Evolutionary conservation across 2,113 vertebrate species (phyloP), one percentile per base, ranked within the genome.

Genomic region (Notarius lentiginosus): DNA sequence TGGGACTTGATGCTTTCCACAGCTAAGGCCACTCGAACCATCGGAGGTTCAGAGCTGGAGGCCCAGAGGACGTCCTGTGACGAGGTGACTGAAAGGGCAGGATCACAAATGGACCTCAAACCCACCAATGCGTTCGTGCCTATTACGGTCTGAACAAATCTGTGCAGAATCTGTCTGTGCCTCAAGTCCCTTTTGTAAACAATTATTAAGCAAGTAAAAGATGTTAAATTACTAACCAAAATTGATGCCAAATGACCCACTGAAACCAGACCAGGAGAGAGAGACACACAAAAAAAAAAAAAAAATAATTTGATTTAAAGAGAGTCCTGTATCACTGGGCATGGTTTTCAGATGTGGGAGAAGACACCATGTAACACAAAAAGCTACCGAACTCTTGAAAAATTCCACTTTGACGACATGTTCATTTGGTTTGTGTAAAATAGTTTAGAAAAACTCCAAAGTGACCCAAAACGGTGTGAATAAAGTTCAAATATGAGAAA

Each of bases 1-100:
- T 91, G 92, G 88, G 94, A 94, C 87, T 55, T 18, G 77, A 55
- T 51, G 53, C n/a, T 79, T 66, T 72, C 20, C 24, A 75, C 22
- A 22, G 34, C 22, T 61, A 56, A 79, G 41, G 47, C 14, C 65
- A 73, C 61, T 55, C 12, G n/a, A 9, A n/a, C 77, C 22, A 55
- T 15, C 58, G 7, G 17, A 27, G 18, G 63, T 77, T 80, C 53
- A 68, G 41, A 20, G 27, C 61, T 15, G 1, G 60, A 15, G 49
- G 17, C 6, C 51, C 65, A n/a, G 30, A 83, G 17, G 68, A 77
- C 30, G 0, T 77, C 11, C n/a, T 27, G 27, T 17, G 4, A 34
- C 2, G 11, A 81, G 18, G 58, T 82, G 34, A 8, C n/a, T 70
- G 63, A 76, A 60, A 77, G 20, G 51, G 27, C 5, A 61, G 24